phyloP scores from a whole-genome alignment of 2,113 vertebrate species.

The Brachionichthys hirsutus region DNA sequence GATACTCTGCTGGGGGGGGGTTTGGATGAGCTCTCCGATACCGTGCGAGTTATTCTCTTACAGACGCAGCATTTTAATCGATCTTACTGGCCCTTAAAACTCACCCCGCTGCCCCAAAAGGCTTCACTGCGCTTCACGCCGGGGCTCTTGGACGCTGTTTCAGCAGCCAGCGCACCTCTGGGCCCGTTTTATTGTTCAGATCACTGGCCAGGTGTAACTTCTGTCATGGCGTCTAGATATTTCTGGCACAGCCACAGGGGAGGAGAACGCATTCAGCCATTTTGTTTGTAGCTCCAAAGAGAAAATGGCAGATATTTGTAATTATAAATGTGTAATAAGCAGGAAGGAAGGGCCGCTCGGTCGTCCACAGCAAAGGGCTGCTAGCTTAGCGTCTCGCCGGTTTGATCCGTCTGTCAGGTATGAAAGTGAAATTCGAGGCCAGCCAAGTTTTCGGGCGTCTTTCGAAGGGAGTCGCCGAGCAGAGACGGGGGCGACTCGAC shows the following conservation, averaged over 20 bases:
- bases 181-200: conserved; percentile 55
- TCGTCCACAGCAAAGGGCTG: conserved; percentile 24
- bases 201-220: conserved; percentile 56
- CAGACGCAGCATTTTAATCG: conserved; percentile 45
- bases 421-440: conserved; percentile 36
- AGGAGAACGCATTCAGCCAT: conserved; percentile 6
- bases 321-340: conserved; percentile 48
- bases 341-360: conserved; percentile 18
- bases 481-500: conserved; percentile 16
- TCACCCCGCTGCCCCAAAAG: conserved; percentile 60
- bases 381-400: conserved; percentile 6
- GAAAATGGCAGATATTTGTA: conserved; percentile 54
- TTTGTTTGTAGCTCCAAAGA: conserved; percentile 60
- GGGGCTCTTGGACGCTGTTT: conserved; percentile 48
- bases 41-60: conserved; percentile 54
- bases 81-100: conserved; percentile 42
- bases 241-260: conserved; percentile 47
- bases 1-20: conserved; percentile 50
- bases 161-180: conserved; percentile 45
- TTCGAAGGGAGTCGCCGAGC: conserved; percentile 62
- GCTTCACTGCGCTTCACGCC: conserved; percentile 36
- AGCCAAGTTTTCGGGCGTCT: conserved; percentile 54
- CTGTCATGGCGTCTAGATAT: conserved; percentile 20
- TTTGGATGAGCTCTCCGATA: conserved; percentile 48
- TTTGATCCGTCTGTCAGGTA: conserved; percentile 19